Evolutionary conservation across 2,113 vertebrate species (phyloP).

Genomic region (Phasianus colchicus): DNA sequence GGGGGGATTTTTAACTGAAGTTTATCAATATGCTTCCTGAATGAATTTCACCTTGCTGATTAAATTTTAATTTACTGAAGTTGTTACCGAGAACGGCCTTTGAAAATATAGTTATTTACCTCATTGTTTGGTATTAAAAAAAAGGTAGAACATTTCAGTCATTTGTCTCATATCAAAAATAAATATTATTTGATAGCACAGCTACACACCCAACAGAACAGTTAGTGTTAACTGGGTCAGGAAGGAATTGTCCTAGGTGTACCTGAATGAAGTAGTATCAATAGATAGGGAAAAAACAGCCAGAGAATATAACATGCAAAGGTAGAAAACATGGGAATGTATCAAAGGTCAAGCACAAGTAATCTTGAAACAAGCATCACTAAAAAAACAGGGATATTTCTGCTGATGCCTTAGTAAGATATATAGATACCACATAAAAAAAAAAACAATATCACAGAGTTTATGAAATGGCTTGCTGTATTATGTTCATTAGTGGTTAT

Average conservation of each 20-base stretch:
- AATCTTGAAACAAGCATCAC: not conserved
- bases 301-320: not conserved
- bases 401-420: constrained; percentile 4
- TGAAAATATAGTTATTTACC: not conserved
- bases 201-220: not conserved
- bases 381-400: constrained; percentile 27
- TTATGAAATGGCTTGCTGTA: not conserved
- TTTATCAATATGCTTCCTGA: not conserved
- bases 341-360: not conserved
- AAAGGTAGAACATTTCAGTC: not conserved
- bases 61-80: not conserved
- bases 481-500: not conserved
- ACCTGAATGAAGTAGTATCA: not conserved
- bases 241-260: not conserved
- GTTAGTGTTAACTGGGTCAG: not conserved
- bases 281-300: not conserved
- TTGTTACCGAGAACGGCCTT: not conserved
- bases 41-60: not conserved
- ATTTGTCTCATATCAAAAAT: not conserved
- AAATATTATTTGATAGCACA: not conserved
- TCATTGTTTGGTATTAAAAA: not conserved
- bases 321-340: not conserved
- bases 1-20: not conserved
- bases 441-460: constrained; percentile 40
- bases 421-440: not conserved